Base-by-base conservation (phyloP, 2,797 vertebrate genomes). In the Onychomys leucogaster region DNA sequence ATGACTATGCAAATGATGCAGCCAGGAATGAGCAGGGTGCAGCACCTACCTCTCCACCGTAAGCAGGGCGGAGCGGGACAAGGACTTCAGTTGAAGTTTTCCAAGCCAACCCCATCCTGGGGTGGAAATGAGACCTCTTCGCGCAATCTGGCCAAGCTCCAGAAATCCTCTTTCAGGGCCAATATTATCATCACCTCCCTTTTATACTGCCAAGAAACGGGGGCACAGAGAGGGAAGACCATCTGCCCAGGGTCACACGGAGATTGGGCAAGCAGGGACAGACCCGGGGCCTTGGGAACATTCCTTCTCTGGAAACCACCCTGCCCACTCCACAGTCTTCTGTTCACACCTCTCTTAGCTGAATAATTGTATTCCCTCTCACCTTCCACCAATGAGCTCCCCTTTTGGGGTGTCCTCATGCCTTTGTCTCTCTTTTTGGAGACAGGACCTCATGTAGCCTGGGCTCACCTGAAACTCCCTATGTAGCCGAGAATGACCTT, bases 1-100 rank as follows among this genome's bases (percentile, higher is more conserved):
- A 97, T 97, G 43, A 55, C 23, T 91, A 55, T 96, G 95, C 71
- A 95, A 96, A 96, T 92, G 10, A 80, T 43, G 57, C 55, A 16
- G 5, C 41, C 59, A 83, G 88, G 78, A 46, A 76, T 12, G 21
- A 78, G 41, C 73, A 11, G 32, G 41, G 34, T 25, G 49, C 67
- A 34, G 37, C 67, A 34, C 57, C 90, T 52, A 92, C 96, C 92
- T 87, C 93, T 94, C 65, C 49, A 13, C 61, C 46, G 27, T 3
- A 37, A 34, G 73, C 93, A 29, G 82, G 49, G 52, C 55, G 10
- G 34, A 93, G n/a, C 43, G 84, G 78, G 25, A 57, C 16, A 1
- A 75, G 73, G 34, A 80, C 67, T 59, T 2, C 0, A 6, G 93
- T 57, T 59, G 65, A 93, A 85, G 93, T 63, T 88, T 94, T 55